Evolutionary conservation across 2,888 invertebrate genomes (phyloP).

Genomic region (Myathropa florea): DNA sequence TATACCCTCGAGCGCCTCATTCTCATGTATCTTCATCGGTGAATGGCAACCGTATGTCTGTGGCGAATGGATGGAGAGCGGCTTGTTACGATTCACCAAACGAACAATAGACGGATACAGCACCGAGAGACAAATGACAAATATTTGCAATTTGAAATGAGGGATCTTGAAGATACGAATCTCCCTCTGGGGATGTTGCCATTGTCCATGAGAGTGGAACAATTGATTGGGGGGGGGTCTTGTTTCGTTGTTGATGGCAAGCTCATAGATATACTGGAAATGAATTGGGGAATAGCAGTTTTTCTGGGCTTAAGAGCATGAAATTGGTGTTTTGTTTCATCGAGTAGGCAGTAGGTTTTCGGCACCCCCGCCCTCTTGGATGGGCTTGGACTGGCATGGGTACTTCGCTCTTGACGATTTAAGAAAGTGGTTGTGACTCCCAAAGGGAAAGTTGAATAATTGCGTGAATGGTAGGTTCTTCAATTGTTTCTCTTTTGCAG

Average conservation of each 20-base stretch:
- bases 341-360: neutral
- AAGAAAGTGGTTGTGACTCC: neutral
- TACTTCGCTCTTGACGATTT: neutral
- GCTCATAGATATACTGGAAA: conserved; percentile 21
- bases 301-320: neutral
- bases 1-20: neutral
- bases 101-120: neutral
- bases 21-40: neutral
- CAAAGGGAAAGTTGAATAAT: neutral
- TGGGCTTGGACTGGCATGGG: neutral
- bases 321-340: neutral
- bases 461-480: neutral
- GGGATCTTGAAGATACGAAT: conserved; percentile 11
- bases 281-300: neutral
- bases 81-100: conserved; percentile 3
- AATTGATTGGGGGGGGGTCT: conserved; percentile 39
- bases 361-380: neutral
- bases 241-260: conserved; percentile 22
- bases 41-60: neutral
- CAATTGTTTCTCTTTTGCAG: too few species aligned
- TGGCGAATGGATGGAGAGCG: neutral
- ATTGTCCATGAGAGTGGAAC: conserved; percentile 20
- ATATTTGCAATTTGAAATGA: conserved; percentile 30
- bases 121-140: conserved; percentile 22
- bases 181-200: neutral